Percentiles rank a stretch among this genome's conserved stretches.
These are phyloP conservation scores for Petrocephalus zakoni DNA, from an alignment of 2,113 vertebrate species.

Conservation along the genomic window DNA sequence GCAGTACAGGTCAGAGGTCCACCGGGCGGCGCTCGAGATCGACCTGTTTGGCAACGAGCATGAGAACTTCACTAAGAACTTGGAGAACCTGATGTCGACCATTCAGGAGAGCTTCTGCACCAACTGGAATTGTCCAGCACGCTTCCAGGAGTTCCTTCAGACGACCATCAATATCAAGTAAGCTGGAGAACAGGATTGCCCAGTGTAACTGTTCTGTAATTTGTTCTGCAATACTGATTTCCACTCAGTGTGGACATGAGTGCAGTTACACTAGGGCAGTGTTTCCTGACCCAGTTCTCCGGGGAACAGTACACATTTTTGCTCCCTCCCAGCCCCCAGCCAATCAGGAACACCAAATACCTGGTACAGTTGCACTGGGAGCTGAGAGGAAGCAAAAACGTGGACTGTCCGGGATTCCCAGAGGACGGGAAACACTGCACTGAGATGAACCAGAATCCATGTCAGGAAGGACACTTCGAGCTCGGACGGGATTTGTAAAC, in stretches of 20 bases:
- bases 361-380: no score
- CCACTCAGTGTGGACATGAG: not conserved
- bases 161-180: constrained; percentile 76
- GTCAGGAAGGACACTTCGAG: not conserved
- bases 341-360: no score
- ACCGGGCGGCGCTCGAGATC: constrained; percentile 72
- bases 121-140: constrained; percentile 67
- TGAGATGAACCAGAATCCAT: not conserved
- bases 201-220: not conserved
- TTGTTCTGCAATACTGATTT: not conserved
- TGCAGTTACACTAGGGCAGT: not conserved
- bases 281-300: no score
- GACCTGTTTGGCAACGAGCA: constrained; percentile 85
- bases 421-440: no score
- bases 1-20: constrained; percentile 75
- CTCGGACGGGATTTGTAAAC: not conserved
- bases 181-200: not conserved
- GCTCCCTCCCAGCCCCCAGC: no score
- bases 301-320: no score
- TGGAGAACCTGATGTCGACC: constrained; percentile 78
- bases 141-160: constrained; percentile 67
- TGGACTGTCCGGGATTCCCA: no score
- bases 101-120: constrained; percentile 77
- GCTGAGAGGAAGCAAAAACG: no score
- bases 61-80: constrained; percentile 81